phyloP scores from a whole-genome alignment of 2,888 invertebrate genomes.

The Clunio marinus region DNA sequence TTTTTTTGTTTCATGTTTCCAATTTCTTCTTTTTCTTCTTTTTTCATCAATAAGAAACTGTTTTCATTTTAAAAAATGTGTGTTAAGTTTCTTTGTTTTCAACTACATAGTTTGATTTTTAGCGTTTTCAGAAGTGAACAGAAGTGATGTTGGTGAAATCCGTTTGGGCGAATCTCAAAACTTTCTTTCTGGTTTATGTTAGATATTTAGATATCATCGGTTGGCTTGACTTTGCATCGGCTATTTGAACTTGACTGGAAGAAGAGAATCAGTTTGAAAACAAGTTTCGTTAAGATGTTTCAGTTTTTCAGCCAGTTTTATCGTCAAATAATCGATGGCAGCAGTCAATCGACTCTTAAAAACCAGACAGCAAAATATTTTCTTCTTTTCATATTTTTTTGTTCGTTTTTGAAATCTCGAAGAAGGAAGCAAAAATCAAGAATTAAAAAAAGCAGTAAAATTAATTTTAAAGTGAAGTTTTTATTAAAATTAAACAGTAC shows the following conservation, averaged over 20 bases:
- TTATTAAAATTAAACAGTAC: slow-evolving; percentile 21
- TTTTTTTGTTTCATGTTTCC: too few species aligned
- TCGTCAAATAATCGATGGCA: neutral
- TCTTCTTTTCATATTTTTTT: too few species aligned
- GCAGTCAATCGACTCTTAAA: neutral
- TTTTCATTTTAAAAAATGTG: neutral
- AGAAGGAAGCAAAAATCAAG: slow-evolving; percentile 8
- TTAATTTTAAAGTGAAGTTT: slow-evolving; percentile 18
- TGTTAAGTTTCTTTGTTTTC: neutral
- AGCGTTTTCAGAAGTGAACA: neutral
- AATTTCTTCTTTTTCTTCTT: neutral
- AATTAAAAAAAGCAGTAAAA: neutral
- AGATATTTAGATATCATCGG: too few species aligned
- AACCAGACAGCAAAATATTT: too few species aligned
- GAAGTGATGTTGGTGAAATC: too few species aligned
- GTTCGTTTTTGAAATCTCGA: too few species aligned
- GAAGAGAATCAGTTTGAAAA: neutral
- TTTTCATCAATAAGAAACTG: neutral
- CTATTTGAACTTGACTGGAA: too few species aligned
- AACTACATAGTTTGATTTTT: neutral
- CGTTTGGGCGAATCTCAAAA: too few species aligned
- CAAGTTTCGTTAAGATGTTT: neutral
- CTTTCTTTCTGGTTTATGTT: too few species aligned
- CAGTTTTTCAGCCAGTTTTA: too few species aligned
- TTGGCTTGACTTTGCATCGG: too few species aligned